Base-by-base conservation (phyloP, 2,113 vertebrate species). In the Ailuropoda melanoleuca region DNA sequence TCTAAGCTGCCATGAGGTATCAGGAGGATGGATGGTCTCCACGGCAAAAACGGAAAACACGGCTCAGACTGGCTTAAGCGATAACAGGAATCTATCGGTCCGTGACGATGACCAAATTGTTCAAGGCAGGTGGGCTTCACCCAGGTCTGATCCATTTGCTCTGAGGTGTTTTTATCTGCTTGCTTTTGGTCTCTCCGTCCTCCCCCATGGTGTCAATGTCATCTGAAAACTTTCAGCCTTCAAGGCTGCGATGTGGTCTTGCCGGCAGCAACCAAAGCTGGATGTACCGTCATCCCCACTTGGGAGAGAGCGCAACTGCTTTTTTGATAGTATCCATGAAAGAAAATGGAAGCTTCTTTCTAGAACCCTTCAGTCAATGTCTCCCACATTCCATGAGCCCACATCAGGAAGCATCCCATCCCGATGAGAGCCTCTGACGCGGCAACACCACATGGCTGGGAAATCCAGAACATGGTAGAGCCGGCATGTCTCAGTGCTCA, bases 221-320 rank as follows among this genome's bases (percentile, higher is more conserved):
- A 86, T 72, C 50, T 15, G 48, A 88, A 91, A 55, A 88, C 86
- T 78, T 64, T 72, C 48, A 72, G 10, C 56, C 37, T 78, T 92
- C 56, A 88, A 83, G 77, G 72, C 70, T 94, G 64, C 72, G 56
- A 34, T 21, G 26, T 58, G 78, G 50, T 96, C 74, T 75, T 74
- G 58, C 74, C 91, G 92, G 91, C 58, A 77, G 91, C 84, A 94
- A 70, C 83, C 84, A 81, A 90, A 92, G 21, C 48, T 72, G 24
- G 13, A 9, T 70, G 15, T 34, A 60, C 60, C 43, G 58, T 78
- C 83, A 46, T 64, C 48, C 46, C 48, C 48, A 58, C 72, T 58
- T 24, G 24, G 58, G 43, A 85, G 74, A 90, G 72, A 93, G 2
- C 93, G 55, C n/a, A 64, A 90, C 81, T 90, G 93, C 55, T 84